Conservation (phyloP, 2,113 vertebrate species). For the Puffinus mauretanicus region DNA sequence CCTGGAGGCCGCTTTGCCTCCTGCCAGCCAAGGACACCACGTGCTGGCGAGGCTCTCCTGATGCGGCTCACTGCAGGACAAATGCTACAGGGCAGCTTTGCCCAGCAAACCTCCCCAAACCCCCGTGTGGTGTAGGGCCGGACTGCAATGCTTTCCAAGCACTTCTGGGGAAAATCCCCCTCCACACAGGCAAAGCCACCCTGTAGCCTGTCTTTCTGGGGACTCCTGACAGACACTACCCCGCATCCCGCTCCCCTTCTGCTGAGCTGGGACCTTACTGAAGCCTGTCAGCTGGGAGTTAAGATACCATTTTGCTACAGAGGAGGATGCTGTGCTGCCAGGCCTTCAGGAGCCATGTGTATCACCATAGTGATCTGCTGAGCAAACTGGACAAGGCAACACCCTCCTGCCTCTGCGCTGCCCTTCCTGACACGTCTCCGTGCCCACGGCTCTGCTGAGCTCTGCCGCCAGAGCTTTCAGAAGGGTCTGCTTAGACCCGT, state of each 20-base stretch:
- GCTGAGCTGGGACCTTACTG: neutral
- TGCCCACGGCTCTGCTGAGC: neutral
- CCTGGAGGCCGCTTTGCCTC: neutral
- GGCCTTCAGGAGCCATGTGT: neutral
- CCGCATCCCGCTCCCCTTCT: neutral
- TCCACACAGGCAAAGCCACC: neutral
- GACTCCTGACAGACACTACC: neutral
- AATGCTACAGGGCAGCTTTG: neutral
- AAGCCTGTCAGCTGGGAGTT: neutral
- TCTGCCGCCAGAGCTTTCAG: neutral
- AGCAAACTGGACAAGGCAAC: neutral
- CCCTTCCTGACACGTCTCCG: fast-evolving
- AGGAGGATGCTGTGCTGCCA: neutral
- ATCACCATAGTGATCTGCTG: neutral
- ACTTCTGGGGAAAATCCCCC: neutral
- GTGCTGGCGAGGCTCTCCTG: neutral
- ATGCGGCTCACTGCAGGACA: neutral
- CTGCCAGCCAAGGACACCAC: neutral
- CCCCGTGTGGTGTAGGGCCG: fast-evolving
- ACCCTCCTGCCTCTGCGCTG: neutral
- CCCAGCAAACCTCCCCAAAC: neutral
- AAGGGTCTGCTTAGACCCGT: neutral
- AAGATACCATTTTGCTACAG: neutral
- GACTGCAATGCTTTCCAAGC: neutral
- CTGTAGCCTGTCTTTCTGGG: neutral